These are phyloP conservation scores for Nomada goodeniana DNA, from an alignment of 2,888 invertebrate species.

Conservation along the genomic window DNA sequence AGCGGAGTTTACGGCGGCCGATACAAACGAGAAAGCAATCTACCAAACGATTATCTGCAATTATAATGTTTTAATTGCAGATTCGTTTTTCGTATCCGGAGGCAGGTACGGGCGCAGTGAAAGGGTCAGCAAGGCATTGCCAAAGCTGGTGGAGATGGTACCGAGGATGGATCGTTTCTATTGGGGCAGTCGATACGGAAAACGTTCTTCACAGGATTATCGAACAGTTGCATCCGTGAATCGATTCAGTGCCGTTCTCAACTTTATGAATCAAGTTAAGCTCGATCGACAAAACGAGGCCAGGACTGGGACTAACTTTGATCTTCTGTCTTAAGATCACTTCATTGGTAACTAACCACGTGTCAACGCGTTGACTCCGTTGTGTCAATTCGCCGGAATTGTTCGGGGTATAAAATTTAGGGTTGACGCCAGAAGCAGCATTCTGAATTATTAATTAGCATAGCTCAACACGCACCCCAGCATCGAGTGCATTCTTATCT, in stretches of 20 bases:
- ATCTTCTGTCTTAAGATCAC: conserved; percentile 44
- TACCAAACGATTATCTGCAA: neutral
- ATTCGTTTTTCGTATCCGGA: conserved; percentile 47
- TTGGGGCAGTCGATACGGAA: conserved; percentile 81
- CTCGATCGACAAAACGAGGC: conserved; percentile 24
- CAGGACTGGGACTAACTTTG: conserved; percentile 32
- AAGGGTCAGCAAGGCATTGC: conserved; percentile 37
- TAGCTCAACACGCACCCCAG: neutral
- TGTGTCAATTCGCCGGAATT: neutral
- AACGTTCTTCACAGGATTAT: conserved; percentile 68
- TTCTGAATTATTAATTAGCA: neutral
- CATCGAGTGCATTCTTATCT: conserved; percentile 5
- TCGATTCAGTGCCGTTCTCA: conserved; percentile 66
- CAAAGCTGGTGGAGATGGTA: conserved; percentile 67
- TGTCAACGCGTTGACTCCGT: neutral
- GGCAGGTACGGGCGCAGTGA: conserved; percentile 77
- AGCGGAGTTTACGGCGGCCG: neutral
- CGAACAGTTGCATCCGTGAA: conserved; percentile 42
- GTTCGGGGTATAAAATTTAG: neutral
- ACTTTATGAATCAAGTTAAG: conserved; percentile 67
- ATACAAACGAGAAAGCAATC: neutral
- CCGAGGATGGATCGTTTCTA: conserved; percentile 80
- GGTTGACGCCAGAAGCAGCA: neutral
- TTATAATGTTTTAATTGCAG: conserved; percentile 30
- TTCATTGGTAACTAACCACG: neutral